A percentile compares a stretch with the other conserved stretches of the same genome.
phyloP scores from a whole-genome alignment of 2,113 vertebrate genomes.

The Spilogale gracilis region DNA sequence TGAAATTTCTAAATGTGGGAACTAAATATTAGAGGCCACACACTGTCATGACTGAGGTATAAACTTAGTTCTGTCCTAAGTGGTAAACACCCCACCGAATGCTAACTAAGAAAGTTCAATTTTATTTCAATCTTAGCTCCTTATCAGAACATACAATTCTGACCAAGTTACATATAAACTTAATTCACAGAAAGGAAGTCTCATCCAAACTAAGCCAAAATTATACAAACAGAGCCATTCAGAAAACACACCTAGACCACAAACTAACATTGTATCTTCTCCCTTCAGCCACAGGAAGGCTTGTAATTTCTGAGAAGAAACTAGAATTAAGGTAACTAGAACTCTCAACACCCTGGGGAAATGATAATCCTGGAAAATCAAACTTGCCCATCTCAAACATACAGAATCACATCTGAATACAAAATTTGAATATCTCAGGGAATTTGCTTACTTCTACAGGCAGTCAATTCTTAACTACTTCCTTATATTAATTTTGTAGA shows the following conservation, averaged over 20 bases:
- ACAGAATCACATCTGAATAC: background rate
- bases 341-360: background rate
- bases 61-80: background rate
- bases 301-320: background rate
- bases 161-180: background rate
- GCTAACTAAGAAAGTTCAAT: background rate
- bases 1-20: background rate
- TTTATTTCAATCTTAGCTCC: background rate
- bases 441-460: background rate
- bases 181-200: background rate
- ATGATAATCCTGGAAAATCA: fast-evolving
- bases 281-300: background rate
- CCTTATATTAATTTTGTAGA: background rate
- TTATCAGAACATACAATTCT: background rate
- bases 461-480: background rate
- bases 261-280: background rate
- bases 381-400: background rate
- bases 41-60: background rate
- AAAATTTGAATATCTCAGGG: background rate
- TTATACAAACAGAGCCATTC: background rate
- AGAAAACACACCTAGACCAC: background rate
- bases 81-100: background rate
- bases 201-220: background rate
- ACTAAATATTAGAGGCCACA: background rate
- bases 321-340: background rate